A percentile compares a stretch with the other conserved stretches of the same genome.
These are phyloP conservation scores for Heliconius hortense DNA, from an alignment of 2,888 invertebrate species.

Conservation along the genomic window DNA sequence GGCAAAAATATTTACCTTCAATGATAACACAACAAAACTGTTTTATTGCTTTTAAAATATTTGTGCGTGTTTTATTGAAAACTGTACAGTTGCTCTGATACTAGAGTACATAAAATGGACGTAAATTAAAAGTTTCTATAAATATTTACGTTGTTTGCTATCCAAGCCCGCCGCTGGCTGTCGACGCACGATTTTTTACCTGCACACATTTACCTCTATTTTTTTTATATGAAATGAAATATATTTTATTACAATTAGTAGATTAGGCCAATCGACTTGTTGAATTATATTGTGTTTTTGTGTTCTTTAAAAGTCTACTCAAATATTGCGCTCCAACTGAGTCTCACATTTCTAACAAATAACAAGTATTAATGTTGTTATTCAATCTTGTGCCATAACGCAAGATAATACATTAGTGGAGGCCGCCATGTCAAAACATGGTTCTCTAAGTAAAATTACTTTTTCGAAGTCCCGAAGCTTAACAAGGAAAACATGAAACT, in stretches of 20 bases:
- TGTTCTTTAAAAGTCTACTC: not conserved
- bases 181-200: constrained; percentile 35
- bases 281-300: not conserved
- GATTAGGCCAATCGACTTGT: not conserved
- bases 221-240: not conserved
- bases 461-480: constrained; percentile 56
- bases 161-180: constrained; percentile 34
- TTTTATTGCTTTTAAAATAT: constrained; percentile 38
- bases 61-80: constrained; percentile 51
- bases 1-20: constrained; percentile 5
- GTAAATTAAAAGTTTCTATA: constrained; percentile 62
- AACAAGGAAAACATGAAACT: constrained; percentile 66
- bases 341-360: constrained; percentile 11
- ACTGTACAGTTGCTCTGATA: constrained; percentile 54
- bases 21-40: constrained; percentile 18
- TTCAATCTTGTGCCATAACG: constrained; percentile 54
- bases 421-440: constrained; percentile 47
- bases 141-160: constrained; percentile 53
- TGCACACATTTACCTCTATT: not conserved
- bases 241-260: not conserved
- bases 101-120: constrained; percentile 56
- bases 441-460: constrained; percentile 53
- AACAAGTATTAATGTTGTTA: constrained; percentile 38
- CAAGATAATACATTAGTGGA: constrained; percentile 49
- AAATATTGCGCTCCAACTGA: not conserved